phyloP scores from a whole-genome alignment of 2,797 vertebrate species.

The Megalops cyprinoides region DNA sequence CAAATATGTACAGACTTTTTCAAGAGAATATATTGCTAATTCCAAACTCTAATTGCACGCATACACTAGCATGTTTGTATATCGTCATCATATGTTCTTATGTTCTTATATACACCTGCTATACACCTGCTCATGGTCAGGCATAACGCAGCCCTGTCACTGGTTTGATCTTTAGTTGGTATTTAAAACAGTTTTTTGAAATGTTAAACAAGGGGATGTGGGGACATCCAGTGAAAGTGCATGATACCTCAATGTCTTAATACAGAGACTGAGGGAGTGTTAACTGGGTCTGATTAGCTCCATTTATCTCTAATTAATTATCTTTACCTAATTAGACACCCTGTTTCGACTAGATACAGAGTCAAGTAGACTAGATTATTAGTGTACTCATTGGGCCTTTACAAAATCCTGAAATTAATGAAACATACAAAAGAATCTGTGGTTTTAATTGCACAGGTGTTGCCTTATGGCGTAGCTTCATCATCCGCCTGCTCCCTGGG shows the following conservation, averaged over 20 bases:
- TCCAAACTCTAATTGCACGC: no score
- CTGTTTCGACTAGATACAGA: constrained; percentile 95
- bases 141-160: neutral
- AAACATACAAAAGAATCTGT: constrained; percentile 92
- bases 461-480: constrained; percentile 98
- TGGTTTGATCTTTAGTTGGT: neutral
- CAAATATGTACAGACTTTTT: no score
- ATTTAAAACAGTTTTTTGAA: neutral
- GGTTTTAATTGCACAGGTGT: constrained; percentile 99
- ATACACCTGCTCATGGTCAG: no score
- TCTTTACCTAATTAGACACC: constrained; percentile 99
- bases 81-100: no score
- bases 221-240: constrained; percentile 73
- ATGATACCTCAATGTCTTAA: constrained; percentile 88
- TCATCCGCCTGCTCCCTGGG: constrained; percentile 92
- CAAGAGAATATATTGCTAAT: no score
- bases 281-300: constrained; percentile 99
- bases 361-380: constrained; percentile 99
- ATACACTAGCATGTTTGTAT: no score
- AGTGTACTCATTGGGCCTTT: constrained; percentile 95
- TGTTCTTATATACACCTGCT: no score
- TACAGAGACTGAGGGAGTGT: constrained; percentile 90
- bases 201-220: constrained; percentile 10
- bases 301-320: constrained; percentile 99
- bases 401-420: constrained; percentile 99